Evolutionary conservation across 2,888 invertebrate species (phyloP).

Genomic region (Drosophila leonis): DNA sequence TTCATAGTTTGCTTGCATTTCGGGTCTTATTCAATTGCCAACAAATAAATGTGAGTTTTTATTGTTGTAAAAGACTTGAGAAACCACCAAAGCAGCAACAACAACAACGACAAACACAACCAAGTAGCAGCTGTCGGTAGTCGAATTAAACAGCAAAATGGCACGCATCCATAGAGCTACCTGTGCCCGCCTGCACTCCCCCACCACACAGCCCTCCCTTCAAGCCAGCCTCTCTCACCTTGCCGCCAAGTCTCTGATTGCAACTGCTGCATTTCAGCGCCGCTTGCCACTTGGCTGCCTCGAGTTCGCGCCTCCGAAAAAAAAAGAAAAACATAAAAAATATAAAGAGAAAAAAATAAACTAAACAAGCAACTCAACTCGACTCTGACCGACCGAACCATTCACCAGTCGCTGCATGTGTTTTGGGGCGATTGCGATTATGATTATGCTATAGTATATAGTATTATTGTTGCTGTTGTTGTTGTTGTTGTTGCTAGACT

Average conservation of each 20-base stretch:
- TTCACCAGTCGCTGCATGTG: slow-evolving; percentile 72
- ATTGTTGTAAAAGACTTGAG: slow-evolving; percentile 62
- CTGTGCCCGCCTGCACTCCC: slow-evolving; percentile 5
- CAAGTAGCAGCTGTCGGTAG: slow-evolving; percentile 66
- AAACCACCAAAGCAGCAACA: slow-evolving; percentile 38
- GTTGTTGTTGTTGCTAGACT: slow-evolving; percentile 28
- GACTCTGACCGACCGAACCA: slow-evolving; percentile 54
- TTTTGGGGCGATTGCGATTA: slow-evolving; percentile 77
- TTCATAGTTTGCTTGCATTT: not conserved
- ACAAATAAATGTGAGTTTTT: slow-evolving; percentile 38
- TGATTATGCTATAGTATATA: slow-evolving; percentile 56
- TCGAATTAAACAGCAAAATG: slow-evolving; percentile 76
- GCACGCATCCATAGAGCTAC: slow-evolving; percentile 75
- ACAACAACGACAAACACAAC: slow-evolving; percentile 8
- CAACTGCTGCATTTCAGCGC: slow-evolving; percentile 76
- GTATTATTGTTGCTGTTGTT: slow-evolving; percentile 38
- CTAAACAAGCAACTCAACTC: slow-evolving; percentile 30
- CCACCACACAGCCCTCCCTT: slow-evolving; percentile 1
- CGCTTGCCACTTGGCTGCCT: slow-evolving; percentile 75
- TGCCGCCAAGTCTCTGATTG: slow-evolving; percentile 50
- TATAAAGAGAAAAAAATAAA: not conserved
- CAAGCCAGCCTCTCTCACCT: slow-evolving; percentile 1
- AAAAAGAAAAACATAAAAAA: slow-evolving; percentile 32
- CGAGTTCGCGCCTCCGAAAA: slow-evolving; percentile 77
- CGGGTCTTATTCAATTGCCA: slow-evolving; percentile 73